Conservation (phyloP, 2,888 invertebrate genomes). For the Melanchra persicariae region DNA sequence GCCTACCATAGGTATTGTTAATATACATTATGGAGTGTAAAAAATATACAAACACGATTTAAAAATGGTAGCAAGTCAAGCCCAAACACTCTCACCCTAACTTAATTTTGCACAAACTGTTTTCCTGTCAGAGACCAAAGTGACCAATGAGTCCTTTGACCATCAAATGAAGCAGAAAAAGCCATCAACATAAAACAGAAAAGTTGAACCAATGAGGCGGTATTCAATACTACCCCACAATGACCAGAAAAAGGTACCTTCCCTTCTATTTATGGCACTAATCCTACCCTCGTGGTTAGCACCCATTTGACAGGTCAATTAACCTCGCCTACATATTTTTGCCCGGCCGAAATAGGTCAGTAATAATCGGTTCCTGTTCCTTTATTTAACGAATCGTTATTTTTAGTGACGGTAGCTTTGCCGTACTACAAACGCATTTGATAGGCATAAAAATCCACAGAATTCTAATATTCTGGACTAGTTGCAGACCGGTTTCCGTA, state of each 20-base stretch:
- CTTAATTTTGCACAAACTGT: neutral
- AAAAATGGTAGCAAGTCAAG: neutral
- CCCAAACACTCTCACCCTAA: neutral
- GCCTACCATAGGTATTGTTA: no score
- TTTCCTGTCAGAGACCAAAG: neutral
- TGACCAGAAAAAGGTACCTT: constrained; percentile 25
- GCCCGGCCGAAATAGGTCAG: constrained; percentile 51
- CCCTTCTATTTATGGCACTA: constrained; percentile 54
- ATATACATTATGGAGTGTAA: no score
- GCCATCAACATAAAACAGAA: constrained; percentile 36
- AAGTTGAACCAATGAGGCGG: constrained; percentile 43
- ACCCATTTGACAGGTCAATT: constrained; percentile 63
- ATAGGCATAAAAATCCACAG: no score
- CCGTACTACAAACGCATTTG: no score
- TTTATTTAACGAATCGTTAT: constrained; percentile 17
- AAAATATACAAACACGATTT: neutral
- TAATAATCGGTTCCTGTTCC: constrained; percentile 10
- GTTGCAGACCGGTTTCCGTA: neutral
- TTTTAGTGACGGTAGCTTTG: neutral
- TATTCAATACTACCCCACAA: constrained; percentile 15
- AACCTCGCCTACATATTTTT: constrained; percentile 43
- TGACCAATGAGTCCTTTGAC: constrained; percentile 18
- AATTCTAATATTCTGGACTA: no score
- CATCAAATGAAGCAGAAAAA: constrained; percentile 43
- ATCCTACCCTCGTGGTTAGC: constrained; percentile 41